Base-by-base conservation (phyloP, 2,888 invertebrate genomes). In the Thymelicus acteon region DNA sequence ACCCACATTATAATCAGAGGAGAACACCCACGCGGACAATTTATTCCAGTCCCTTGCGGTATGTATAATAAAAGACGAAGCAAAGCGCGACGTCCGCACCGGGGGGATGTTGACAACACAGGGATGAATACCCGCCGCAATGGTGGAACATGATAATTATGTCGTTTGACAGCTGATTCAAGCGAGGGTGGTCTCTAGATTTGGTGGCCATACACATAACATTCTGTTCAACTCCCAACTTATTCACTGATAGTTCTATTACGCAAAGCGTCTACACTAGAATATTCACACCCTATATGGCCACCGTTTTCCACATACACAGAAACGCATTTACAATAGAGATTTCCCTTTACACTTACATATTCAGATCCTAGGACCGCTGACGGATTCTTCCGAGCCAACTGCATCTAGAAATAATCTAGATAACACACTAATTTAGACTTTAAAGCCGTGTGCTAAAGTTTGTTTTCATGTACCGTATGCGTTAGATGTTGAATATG, bases 291-390 rank as follows among this genome's bases (percentile, higher is more conserved):
- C 49, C 39, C 64, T 44, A 63, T 63, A 70, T n/a, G 64, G 64
- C 47, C 8, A 6, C 48, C 19, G 60, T 49, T 70, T 64, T 64
- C 70, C 64, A 64, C 6, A 13, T 19, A 19, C 31, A 24, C 49
- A 71, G 67, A 72, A 67, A 62, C 60, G 52, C 69, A 72, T 70
- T 70, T 63, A 52, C 65, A 75, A 74, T 80, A 82, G 82, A 85
- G 81, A 81, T 82, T 82, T 82, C 80, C 82, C 84, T 81, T 75
- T 44, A 62, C 76, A 74, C 74, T 82, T 87, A 83, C 72, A 80
- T 76, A 89, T 89, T 86, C 88, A 80, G 75, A 73, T 81, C 79
- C 79, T 77, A 79, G 80, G 81, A 62, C 64, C 49, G 52, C 60
- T 65, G 64, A 70, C 52, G 63, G 64, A 64, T 70, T 69, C 68